Evolutionary conservation across 2,888 invertebrate species (phyloP).

Genomic region (Drosophila multiciliata): DNA sequence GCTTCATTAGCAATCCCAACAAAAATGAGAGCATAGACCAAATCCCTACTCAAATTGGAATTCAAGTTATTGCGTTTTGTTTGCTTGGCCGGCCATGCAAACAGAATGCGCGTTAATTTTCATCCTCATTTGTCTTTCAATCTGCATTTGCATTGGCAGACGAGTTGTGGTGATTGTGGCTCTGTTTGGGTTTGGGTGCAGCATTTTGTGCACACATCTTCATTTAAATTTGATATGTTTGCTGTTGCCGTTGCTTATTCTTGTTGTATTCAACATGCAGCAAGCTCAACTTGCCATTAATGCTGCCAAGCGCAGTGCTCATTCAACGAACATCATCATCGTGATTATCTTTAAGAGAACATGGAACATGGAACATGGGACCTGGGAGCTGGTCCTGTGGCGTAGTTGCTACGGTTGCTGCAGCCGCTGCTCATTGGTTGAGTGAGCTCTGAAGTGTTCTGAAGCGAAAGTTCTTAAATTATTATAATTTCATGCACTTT

Average conservation of each 20-base stretch:
- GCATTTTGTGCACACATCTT: conserved; percentile 8
- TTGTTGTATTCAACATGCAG: conserved; percentile 42
- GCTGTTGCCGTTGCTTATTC: conserved; percentile 4
- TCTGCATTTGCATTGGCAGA: conserved; percentile 50
- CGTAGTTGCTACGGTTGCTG: conserved; percentile 6
- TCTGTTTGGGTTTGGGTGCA: conserved; percentile 18
- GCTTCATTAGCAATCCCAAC: conserved; percentile 66
- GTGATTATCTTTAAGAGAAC: conserved; percentile 2
- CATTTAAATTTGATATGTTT: conserved; percentile 60
- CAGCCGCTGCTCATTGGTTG: conserved; percentile 24
- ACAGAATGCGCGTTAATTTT: conserved; percentile 55
- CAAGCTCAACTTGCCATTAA: conserved; percentile 69
- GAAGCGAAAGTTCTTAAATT: conserved; percentile 68
- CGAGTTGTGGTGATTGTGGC: conserved; percentile 14
- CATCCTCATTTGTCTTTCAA: conserved; percentile 58
- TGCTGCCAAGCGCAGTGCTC: conserved; percentile 34
- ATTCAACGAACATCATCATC: conserved; percentile 29
- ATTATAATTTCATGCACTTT: conserved; percentile 64
- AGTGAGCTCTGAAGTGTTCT: conserved; percentile 48
- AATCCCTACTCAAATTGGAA: conserved; percentile 42
- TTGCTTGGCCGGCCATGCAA: conserved; percentile 18
- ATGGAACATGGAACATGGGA: conserved; percentile 5
- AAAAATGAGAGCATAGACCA: conserved; percentile 24
- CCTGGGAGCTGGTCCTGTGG: conserved; percentile 4
- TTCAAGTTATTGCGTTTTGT: conserved; percentile 25